Evolutionary conservation across 35 echinoderm and acorn worm species (phyloP), one percentile per base, ranked within the genome.

Genomic region (Chiridota heheva): DNA sequence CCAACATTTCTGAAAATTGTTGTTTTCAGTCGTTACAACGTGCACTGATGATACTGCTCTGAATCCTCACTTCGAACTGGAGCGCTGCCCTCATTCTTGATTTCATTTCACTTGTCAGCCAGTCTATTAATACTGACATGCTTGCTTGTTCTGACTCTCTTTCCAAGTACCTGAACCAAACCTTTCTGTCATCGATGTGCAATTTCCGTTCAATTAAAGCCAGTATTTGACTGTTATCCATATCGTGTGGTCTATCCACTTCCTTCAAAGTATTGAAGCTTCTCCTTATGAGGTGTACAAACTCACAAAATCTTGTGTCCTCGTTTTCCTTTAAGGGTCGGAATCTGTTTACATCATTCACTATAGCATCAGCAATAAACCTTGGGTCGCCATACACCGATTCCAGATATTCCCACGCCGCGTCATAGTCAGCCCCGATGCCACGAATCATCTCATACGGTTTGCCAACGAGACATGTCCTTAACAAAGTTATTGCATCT

Each of bases 181-280:
- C 45, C 18, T 87, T 87, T 36, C 85, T 67, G 33, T 87, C 85
- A 55, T 38, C 60, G 1, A 41, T 7, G 36, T 4, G 69, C 33
- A 80, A 18, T 36, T 88, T 81, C 15, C 45, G 64, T 42, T 87
- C 85, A 60, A 69, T 88, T 1, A 80, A 64, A 20, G 86, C 86
- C 28, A 81, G 20, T 37, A 88, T 81, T 3, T 88, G 86, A 61
- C 77, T 81, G 31, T 87, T 87, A 36, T 77, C 60, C 60, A 69
- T 48, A 26, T 77, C 44, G 2, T 68, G 64, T 36, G 81, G 67
- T 16, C 44, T 22, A 3, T 41, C 63, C 0, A 87, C 85, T n/a
- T 91, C 60, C 62, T 53, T 78, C 61, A 91, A 31, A 44, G 88
- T 91, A 31, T 81, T 91, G 42, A 81, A 91, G 55, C 89, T 91